Evolutionary conservation across 2,888 invertebrate species (phyloP), one percentile per base, ranked within the genome.

Genomic region (Sphaerophoria rueppellii): DNA sequence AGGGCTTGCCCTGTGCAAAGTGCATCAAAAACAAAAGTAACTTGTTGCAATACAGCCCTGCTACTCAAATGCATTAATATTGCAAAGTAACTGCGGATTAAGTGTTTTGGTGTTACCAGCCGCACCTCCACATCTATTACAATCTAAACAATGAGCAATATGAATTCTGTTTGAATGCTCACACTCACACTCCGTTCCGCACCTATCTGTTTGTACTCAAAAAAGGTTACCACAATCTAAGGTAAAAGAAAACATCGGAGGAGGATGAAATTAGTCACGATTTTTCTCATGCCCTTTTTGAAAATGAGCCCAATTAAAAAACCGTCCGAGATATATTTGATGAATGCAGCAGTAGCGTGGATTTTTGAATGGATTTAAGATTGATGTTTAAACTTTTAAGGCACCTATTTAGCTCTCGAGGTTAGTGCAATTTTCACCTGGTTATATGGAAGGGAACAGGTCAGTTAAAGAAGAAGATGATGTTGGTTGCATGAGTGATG

Each of bases 301-400:
- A 7, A 46, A 61, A 83, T 79, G 65, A 43, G 67, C 60, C 67
- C 75, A 83, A 83, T 83, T 83, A 83, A 83, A 83, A 83, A 79
- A 60, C 40, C 57, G 57, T 48, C 69, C 57, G 52, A 46, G 46
- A 24, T 32, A 7, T 9, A 24, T 32, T 55, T 60, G 76, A 9
- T 5, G 43, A 4, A 9, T 9, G 12, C 40, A 9, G 40, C 11
- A 9, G 43, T 24, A 24, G 43, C 9, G 34, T 24, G 50, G 63
- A 58, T 43, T 48, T 7, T 72, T 52, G 37, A 40, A 52, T 46
- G 24, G n/a, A 40, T 58, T 57, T 0, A 37, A 65, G 65, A 65
- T 72, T 67, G 54, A 77, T 14, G 71, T 60, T 52, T 54, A 61
- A 37, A 69, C 74, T 58, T 78, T 24, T 0, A 11, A 40, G 60